A percentile compares a stretch with the other conserved stretches of the same genome.
These are phyloP conservation scores for Apogon hyalosoma DNA, from an alignment of 2,797 vertebrate genomes.

Conservation along the genomic window DNA sequence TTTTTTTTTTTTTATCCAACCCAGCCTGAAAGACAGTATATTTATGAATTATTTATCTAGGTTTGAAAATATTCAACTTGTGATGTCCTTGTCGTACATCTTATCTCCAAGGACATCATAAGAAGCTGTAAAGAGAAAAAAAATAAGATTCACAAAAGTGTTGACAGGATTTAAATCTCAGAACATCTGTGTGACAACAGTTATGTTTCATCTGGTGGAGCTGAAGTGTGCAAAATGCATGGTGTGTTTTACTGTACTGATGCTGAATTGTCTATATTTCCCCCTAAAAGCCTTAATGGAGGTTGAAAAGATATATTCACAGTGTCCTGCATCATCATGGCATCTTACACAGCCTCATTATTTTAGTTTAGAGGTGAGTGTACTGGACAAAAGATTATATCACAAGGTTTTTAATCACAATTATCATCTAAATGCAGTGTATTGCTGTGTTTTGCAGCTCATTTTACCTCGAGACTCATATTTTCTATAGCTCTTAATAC, in stretches of 20 bases:
- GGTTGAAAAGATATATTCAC: background rate
- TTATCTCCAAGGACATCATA: constrained; percentile 81
- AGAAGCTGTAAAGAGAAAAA: constrained; percentile 51
- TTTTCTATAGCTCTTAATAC: too few relatives aligned
- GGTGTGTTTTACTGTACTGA: constrained; percentile 18
- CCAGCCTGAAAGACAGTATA: constrained; percentile 74
- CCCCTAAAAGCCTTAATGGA: background rate
- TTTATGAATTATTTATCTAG: constrained; percentile 83
- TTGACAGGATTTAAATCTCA: constrained; percentile 67
- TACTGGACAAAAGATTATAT: too few relatives aligned
- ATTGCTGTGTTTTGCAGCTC: too few relatives aligned
- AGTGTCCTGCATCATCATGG: background rate
- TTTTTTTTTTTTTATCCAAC: constrained; percentile 56
- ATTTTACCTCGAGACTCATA: too few relatives aligned
- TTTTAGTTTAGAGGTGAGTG: too few relatives aligned
- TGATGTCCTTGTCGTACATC: constrained; percentile 78
- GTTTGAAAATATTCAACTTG: constrained; percentile 83
- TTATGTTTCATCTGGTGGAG: constrained; percentile 37
- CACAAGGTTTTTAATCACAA: too few relatives aligned
- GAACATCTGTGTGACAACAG: constrained; percentile 42
- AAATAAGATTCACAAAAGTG: constrained; percentile 42
- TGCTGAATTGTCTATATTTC: background rate
- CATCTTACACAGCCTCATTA: too few relatives aligned
- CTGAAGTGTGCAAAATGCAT: constrained; percentile 24
- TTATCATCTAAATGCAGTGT: too few relatives aligned